Percentiles rank a stretch among this genome's conserved stretches.
Conservation (phyloP, 2,888 invertebrate species). For the Malachius bipustulatus region DNA sequence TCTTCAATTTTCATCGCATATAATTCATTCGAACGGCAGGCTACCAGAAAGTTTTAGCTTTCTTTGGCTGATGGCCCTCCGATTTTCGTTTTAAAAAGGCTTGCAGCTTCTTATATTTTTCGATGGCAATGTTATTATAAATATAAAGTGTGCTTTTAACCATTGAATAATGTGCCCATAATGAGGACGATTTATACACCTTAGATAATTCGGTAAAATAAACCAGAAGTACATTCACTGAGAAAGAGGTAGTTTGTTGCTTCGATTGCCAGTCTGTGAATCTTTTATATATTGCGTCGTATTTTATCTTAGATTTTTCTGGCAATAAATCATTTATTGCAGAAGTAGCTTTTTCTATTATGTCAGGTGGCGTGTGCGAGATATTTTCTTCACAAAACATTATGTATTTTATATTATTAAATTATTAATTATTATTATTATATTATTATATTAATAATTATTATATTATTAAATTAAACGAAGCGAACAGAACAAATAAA, state of each 20-base stretch:
- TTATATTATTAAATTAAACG: no score
- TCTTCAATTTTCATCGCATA: conserved; percentile 13
- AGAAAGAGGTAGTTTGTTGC: conserved; percentile 6
- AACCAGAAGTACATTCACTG: conserved; percentile 14
- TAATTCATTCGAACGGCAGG: conserved; percentile 17
- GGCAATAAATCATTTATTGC: conserved; percentile 11
- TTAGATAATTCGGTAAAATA: conserved; percentile 20
- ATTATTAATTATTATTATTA: no score
- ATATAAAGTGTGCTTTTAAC: conserved; percentile 17
- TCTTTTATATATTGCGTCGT: conserved; percentile 24
- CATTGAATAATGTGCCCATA: conserved; percentile 23
- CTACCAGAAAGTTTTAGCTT: conserved; percentile 19
- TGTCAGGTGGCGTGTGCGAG: no score
- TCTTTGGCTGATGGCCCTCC: conserved; percentile 19
- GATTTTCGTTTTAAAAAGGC: conserved; percentile 18
- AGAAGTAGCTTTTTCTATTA: no score
- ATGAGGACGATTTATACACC: conserved; percentile 20
- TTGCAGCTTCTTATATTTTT: conserved; percentile 15
- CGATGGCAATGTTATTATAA: conserved; percentile 18
- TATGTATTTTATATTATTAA: no score
- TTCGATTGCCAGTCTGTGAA: conserved; percentile 12
- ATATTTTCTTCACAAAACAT: no score
- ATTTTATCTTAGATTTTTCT: conserved; percentile 11
- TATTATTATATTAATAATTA: no score
- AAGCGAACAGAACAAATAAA: no score